A percentile compares a stretch with the other conserved stretches of the same genome.
Conservation (phyloP, 2,888 invertebrate species). For the Acanthosepion pharaonis region DNA sequence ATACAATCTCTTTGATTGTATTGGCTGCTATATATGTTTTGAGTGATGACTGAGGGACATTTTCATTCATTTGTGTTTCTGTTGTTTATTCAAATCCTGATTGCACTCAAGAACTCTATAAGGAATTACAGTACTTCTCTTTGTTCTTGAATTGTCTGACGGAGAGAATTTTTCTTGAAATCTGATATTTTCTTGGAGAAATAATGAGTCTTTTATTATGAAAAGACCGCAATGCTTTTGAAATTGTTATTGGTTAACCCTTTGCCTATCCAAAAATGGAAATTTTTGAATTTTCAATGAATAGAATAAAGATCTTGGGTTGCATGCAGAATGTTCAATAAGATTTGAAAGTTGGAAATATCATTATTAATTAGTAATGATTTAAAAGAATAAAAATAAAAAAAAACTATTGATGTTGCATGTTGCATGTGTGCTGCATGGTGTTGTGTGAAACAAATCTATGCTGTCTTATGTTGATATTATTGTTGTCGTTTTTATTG, state of each 20-base stretch:
- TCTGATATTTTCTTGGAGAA: background rate
- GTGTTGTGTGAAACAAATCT: background rate
- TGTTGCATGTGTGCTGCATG: background rate
- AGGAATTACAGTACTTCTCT: background rate
- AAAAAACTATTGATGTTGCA: background rate
- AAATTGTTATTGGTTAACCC: background rate
- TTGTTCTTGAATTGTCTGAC: background rate
- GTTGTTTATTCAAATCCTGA: too few species aligned
- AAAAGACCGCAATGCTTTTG: background rate
- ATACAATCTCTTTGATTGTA: too few species aligned
- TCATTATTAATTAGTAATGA: constrained; percentile 24
- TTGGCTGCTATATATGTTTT: too few species aligned
- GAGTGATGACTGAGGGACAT: too few species aligned
- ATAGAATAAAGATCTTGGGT: background rate
- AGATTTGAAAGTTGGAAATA: background rate
- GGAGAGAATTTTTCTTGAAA: background rate
- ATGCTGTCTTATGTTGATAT: background rate
- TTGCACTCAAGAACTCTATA: too few species aligned
- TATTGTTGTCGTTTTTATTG: too few species aligned
- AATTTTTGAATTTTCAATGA: background rate
- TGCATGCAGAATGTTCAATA: background rate
- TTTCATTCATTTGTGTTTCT: too few species aligned
- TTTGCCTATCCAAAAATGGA: background rate
- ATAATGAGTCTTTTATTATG: background rate
- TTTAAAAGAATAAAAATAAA: background rate